These are phyloP conservation scores for Nilaparvata lugens DNA, from an alignment of 1,140 invertebrate species.

Conservation along the genomic window DNA sequence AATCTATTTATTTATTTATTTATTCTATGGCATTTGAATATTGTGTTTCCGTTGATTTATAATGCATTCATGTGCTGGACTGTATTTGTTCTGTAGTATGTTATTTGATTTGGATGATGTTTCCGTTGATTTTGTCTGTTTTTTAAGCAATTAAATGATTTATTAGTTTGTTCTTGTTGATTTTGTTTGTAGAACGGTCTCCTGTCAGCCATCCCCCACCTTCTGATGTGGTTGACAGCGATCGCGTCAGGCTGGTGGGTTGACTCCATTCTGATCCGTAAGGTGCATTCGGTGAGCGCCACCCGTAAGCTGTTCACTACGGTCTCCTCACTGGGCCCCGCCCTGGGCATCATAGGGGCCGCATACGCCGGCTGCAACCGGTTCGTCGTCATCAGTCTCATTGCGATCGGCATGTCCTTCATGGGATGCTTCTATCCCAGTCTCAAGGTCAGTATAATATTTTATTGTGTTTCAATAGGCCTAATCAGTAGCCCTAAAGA, in stretches of 20 bases:
- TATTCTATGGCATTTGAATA: too few species aligned
- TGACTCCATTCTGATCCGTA: constrained; percentile 28
- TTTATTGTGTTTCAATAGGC: too few species aligned
- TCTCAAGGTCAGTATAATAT: too few species aligned
- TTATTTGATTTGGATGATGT: not conserved
- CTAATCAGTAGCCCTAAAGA: too few species aligned
- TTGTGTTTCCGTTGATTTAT: too few species aligned
- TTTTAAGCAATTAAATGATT: constrained; percentile 4
- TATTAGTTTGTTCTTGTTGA: not conserved
- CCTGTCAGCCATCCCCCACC: constrained; percentile 56
- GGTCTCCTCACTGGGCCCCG: constrained; percentile 50
- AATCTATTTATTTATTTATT: too few species aligned
- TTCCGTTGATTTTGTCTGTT: not conserved
- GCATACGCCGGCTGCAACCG: constrained; percentile 66
- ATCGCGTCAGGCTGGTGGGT: constrained; percentile 43
- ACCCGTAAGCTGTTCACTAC: constrained; percentile 32
- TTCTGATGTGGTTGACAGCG: constrained; percentile 61
- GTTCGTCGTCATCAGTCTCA: constrained; percentile 48
- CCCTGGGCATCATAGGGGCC: constrained; percentile 65
- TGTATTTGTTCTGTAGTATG: too few species aligned
- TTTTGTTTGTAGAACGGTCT: constrained; percentile 49
- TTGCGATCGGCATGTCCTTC: constrained; percentile 56
- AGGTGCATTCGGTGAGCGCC: constrained; percentile 20
- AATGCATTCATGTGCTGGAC: too few species aligned
- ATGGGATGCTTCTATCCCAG: constrained; percentile 65